A percentile compares a stretch with the other conserved stretches of the same genome.
These are phyloP conservation scores for Pomacea maculata DNA, from an alignment of 1,140 invertebrate genomes.

Conservation along the genomic window DNA sequence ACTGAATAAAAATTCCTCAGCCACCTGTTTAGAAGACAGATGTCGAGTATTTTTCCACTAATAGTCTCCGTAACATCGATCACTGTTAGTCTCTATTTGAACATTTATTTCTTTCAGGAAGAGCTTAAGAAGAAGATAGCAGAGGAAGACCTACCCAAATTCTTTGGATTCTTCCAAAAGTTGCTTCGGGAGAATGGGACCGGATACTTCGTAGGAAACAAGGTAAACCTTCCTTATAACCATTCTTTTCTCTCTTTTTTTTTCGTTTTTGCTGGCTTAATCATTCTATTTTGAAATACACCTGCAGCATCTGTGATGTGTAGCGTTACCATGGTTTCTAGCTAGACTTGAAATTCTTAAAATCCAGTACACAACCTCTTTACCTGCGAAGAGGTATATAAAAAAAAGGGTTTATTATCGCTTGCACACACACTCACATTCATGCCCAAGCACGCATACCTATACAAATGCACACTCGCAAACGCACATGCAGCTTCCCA, in stretches of 20 bases:
- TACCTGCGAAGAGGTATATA: too few species aligned
- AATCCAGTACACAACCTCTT: not conserved
- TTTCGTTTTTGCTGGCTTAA: not conserved
- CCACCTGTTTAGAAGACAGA: not conserved
- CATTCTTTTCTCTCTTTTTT: not conserved
- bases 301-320: not conserved
- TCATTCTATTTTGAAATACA: not conserved
- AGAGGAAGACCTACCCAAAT: not conserved
- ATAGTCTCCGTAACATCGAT: not conserved
- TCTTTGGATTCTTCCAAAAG: conserved; percentile 13
- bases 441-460: too few species aligned
- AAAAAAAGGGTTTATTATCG: not conserved
- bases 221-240: not conserved
- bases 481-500: not conserved
- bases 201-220: conserved; percentile 4
- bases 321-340: not conserved
- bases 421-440: not conserved
- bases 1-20: too few species aligned
- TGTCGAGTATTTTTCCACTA: not conserved
- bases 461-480: not conserved
- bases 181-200: conserved; percentile 7
- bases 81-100: not conserved
- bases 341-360: not conserved
- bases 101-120: conserved; percentile 2
- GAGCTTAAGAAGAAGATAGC: conserved; percentile 5